phyloP scores from a whole-genome alignment of 2,888 invertebrate genomes.

The Lochmaea crataegi region DNA sequence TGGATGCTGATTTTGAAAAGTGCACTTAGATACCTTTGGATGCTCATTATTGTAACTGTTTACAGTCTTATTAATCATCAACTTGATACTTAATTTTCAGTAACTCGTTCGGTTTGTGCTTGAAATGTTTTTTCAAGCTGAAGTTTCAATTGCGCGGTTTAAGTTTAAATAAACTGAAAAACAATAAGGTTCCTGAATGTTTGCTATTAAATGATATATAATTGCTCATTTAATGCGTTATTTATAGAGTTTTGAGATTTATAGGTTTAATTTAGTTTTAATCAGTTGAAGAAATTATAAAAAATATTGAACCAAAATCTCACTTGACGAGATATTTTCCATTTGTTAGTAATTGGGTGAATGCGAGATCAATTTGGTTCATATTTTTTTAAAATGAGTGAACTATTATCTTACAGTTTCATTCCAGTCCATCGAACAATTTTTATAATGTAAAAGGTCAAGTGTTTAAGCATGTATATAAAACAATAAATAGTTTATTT shows the following conservation, averaged over 20 bases:
- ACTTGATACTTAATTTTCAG: background rate
- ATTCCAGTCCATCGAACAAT: slow-evolving; percentile 33
- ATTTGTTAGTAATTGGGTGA: background rate
- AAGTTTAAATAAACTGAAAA: background rate
- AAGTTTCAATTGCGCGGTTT: background rate
- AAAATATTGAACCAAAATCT: background rate
- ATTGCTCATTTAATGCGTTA: slow-evolving; percentile 22
- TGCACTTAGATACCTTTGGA: too few species aligned
- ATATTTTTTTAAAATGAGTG: slow-evolving; percentile 9
- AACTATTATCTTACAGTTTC: slow-evolving; percentile 11
- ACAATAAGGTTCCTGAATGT: slow-evolving; percentile 6
- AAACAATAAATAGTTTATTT: slow-evolving; percentile 32
- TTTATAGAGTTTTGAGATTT: slow-evolving; percentile 16
- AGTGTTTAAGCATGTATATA: slow-evolving; percentile 34
- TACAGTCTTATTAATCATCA: too few species aligned
- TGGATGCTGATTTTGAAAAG: too few species aligned
- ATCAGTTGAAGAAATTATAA: background rate
- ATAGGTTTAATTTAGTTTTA: background rate
- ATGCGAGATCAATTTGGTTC: slow-evolving; percentile 21
- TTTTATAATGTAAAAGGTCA: slow-evolving; percentile 25
- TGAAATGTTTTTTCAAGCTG: background rate
- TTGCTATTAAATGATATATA: slow-evolving; percentile 1
- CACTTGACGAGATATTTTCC: background rate
- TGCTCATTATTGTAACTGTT: too few species aligned
- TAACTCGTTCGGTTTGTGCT: background rate